A percentile compares a stretch with the other conserved stretches of the same genome.
Evolutionary conservation across 92 coral and sea anemone genomes (phyloP).

Genomic region (Umimayanthus kanabou): DNA sequence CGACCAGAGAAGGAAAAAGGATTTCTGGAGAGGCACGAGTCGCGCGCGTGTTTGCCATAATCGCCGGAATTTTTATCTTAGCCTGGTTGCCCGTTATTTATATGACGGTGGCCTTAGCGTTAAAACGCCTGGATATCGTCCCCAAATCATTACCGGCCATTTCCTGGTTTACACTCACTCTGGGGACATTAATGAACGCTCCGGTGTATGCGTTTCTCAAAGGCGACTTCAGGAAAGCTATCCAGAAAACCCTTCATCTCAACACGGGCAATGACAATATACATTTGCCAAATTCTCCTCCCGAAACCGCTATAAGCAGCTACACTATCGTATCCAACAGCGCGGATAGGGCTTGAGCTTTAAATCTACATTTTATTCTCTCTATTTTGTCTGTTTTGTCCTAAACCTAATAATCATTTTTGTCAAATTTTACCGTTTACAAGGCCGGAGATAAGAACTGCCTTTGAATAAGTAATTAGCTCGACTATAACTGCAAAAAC

Average conservation of each 20-base stretch:
- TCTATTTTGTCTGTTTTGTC: neutral
- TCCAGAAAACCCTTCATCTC: constrained; percentile 35
- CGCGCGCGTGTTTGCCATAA: constrained; percentile 77
- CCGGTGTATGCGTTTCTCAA: constrained; percentile 80
- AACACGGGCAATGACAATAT: neutral
- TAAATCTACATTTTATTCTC: neutral
- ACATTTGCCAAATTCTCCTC: neutral
- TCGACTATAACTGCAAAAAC: neutral
- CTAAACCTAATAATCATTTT: neutral
- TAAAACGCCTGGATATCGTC: constrained; percentile 48
- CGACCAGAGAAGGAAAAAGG: constrained; percentile 69
- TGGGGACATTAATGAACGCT: constrained; percentile 72
- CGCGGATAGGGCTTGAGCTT: neutral
- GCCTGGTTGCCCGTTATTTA: constrained; percentile 84
- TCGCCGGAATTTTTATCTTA: constrained; percentile 74
- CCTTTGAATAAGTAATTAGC: neutral
- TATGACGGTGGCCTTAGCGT: constrained; percentile 74
- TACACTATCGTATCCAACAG: constrained; percentile 6
- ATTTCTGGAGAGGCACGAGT: constrained; percentile 79
- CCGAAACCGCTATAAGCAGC: constrained; percentile 7
- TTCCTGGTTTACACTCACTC: constrained; percentile 80
- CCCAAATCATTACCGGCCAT: constrained; percentile 55
- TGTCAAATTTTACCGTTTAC: neutral
- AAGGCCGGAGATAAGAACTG: neutral
- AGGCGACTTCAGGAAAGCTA: constrained; percentile 73